Evolutionary conservation across 2,113 vertebrate species (phyloP).

Genomic region (Hemichromis elongatus): DNA sequence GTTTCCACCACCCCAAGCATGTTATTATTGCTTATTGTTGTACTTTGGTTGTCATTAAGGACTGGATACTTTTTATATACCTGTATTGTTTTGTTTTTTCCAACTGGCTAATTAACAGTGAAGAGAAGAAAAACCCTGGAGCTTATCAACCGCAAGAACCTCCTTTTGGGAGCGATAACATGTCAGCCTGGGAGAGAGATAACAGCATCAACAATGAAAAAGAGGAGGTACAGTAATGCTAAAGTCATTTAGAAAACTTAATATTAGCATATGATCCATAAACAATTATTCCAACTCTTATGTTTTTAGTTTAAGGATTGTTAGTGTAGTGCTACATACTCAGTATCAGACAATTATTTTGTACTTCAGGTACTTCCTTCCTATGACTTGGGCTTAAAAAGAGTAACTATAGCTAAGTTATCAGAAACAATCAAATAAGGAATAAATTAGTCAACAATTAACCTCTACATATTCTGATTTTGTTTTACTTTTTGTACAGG

Average conservation of each 20-base stretch:
- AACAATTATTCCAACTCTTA: neutral
- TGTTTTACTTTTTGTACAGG: slow-evolving; percentile 9
- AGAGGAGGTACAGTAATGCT: slow-evolving; percentile 62
- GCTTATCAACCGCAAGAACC: slow-evolving; percentile 30
- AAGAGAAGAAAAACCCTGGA: slow-evolving; percentile 35
- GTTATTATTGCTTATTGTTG: neutral
- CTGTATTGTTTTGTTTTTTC: neutral
- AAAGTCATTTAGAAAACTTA: neutral
- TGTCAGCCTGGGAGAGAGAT: slow-evolving; percentile 58
- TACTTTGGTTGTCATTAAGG: neutral
- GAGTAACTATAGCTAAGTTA: neutral
- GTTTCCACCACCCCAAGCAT: neutral
- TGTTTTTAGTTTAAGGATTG: neutral
- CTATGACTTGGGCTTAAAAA: neutral
- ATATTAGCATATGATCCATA: neutral
- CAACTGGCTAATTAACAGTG: slow-evolving; percentile 46
- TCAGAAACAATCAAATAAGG: neutral
- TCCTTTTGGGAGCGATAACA: slow-evolving; percentile 65
- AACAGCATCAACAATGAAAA: slow-evolving; percentile 25
- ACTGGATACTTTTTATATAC: neutral
- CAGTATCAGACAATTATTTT: neutral
- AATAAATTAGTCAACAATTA: neutral
- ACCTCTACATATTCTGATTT: neutral
- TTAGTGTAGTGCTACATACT: neutral
- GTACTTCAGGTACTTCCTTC: neutral